phyloP scores from a whole-genome alignment of 2,888 invertebrate species.

The Nesidiocoris tenuis region DNA sequence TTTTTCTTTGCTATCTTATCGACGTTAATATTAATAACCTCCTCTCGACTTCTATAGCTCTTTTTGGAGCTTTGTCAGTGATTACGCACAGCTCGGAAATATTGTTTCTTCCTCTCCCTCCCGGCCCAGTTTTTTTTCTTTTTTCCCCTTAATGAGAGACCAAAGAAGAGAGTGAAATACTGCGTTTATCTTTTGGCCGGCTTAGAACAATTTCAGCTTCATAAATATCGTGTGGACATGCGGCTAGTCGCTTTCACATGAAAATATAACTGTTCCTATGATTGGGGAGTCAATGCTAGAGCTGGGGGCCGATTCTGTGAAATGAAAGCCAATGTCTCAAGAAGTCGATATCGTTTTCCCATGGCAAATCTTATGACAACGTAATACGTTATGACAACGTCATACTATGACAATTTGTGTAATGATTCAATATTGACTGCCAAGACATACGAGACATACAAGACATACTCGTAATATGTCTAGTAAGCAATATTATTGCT shows the following conservation, averaged over 20 bases:
- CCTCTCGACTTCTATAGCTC: constrained; percentile 16
- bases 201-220: neutral
- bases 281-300: too few species aligned
- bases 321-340: too few species aligned
- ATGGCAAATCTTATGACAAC: too few species aligned
- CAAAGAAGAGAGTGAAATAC: neutral
- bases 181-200: neutral
- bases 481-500: too few species aligned
- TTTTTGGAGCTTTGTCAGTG: constrained; percentile 35
- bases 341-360: too few species aligned
- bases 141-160: neutral
- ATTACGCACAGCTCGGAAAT: constrained; percentile 30
- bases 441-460: too few species aligned
- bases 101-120: constrained; percentile 22
- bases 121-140: neutral
- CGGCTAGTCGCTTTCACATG: neutral
- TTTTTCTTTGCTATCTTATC: constrained; percentile 42
- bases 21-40: constrained; percentile 39
- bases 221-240: neutral
- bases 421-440: too few species aligned
- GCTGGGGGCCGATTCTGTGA: too few species aligned
- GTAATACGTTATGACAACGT: too few species aligned
- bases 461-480: too few species aligned
- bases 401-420: too few species aligned
- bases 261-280: too few species aligned